A percentile compares a stretch with the other conserved stretches of the same genome.
Conservation (phyloP, 2,113 vertebrate genomes). For the Leptocoma aspasia region DNA sequence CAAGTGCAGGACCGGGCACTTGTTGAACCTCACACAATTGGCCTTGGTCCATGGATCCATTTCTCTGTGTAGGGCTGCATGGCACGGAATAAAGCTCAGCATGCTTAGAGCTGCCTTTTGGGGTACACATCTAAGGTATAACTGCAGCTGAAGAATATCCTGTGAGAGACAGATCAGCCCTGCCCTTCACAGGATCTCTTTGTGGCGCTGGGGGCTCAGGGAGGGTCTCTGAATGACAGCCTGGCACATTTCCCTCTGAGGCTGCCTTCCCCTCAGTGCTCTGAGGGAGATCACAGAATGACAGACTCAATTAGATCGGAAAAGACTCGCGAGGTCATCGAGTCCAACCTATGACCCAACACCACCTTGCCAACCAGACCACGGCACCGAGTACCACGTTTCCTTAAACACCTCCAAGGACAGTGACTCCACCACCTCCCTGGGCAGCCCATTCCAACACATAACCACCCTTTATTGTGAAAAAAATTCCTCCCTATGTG, state of each 20-base stretch:
- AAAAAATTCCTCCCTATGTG: neutral
- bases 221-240: neutral
- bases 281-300: neutral
- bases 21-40: neutral
- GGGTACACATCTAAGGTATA: fast-evolving
- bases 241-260: neutral
- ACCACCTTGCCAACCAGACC: neutral
- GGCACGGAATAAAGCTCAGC: neutral
- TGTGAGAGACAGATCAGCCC: neutral
- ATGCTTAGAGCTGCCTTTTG: neutral
- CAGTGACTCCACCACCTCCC: no score
- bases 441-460: neutral
- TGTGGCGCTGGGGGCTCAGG: fast-evolving
- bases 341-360: no score
- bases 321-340: neutral
- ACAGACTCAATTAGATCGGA: neutral
- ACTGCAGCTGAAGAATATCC: neutral
- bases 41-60: fast-evolving
- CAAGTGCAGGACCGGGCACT: neutral
- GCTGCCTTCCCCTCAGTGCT: neutral
- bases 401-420: neutral
- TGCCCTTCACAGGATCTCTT: neutral
- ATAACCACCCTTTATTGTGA: neutral
- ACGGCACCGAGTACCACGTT: fast-evolving
- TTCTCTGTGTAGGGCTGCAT: neutral